phyloP scores from a whole-genome alignment of 2,888 invertebrate species.

The Lochmaea crataegi region DNA sequence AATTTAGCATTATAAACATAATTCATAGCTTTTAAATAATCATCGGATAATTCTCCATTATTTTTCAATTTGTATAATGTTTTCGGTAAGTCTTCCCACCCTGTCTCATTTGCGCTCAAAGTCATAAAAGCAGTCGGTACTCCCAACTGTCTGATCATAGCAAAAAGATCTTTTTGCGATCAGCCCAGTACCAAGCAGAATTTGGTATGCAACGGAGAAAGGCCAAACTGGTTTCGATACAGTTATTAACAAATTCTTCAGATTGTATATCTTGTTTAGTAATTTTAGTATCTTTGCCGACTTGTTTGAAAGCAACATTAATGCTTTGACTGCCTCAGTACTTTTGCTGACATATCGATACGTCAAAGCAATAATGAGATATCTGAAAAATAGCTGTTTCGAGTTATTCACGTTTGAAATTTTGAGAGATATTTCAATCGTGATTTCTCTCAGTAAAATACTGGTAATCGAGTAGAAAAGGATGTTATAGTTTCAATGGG shows the following conservation, averaged over 20 bases:
- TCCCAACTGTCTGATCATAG: constrained; percentile 13
- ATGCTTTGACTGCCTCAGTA: neutral
- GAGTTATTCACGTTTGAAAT: too few relatives aligned
- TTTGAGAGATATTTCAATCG: too few relatives aligned
- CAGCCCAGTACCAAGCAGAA: constrained; percentile 17
- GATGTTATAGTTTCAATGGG: too few relatives aligned
- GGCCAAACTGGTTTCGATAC: constrained; percentile 7
- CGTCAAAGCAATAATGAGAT: too few relatives aligned
- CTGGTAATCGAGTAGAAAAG: too few relatives aligned
- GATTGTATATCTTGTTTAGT: constrained; percentile 7
- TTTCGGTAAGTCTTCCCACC: constrained; percentile 1
- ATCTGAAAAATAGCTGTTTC: too few relatives aligned
- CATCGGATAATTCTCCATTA: neutral
- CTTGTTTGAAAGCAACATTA: constrained; percentile 3
- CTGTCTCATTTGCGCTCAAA: constrained; percentile 6
- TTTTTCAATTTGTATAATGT: constrained; percentile 10
- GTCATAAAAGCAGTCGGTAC: constrained; percentile 12
- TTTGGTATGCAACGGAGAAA: constrained; percentile 13
- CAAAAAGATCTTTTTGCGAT: constrained; percentile 14
- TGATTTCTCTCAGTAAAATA: too few relatives aligned
- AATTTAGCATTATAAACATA: constrained; percentile 3
- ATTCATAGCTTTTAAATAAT: neutral
- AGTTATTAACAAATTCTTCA: constrained; percentile 7
- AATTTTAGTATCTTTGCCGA: constrained; percentile 3
- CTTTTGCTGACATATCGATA: constrained; percentile 4